Conservation (phyloP, 2,888 invertebrate genomes). For the Creontiades dilutus region DNA sequence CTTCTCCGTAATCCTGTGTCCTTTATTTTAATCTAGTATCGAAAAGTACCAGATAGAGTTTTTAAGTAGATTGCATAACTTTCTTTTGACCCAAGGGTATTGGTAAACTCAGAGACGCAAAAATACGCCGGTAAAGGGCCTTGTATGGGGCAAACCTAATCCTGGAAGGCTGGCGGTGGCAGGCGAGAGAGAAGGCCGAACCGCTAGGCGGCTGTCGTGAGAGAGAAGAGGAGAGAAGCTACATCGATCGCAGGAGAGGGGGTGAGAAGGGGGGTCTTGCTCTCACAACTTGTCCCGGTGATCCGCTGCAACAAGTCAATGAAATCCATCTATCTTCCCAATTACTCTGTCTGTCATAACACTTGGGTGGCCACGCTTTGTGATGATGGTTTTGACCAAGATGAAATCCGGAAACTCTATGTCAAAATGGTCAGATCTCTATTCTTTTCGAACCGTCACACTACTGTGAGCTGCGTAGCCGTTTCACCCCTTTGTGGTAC, state of each 20-base stretch:
- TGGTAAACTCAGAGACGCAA: neutral
- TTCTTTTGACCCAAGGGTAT: too few relatives aligned
- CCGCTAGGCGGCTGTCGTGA: neutral
- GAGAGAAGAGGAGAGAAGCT: constrained; percentile 21
- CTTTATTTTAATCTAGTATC: too few relatives aligned
- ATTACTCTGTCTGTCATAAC: neutral
- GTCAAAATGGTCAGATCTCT: too few relatives aligned
- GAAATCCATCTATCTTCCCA: constrained; percentile 26
- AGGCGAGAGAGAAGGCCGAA: neutral
- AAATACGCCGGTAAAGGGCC: neutral
- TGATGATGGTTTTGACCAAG: too few relatives aligned
- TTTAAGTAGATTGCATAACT: too few relatives aligned
- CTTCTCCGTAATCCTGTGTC: too few relatives aligned
- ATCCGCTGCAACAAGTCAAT: constrained; percentile 44
- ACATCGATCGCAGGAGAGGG: constrained; percentile 12
- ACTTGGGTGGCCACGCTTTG: too few relatives aligned
- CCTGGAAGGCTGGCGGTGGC: constrained; percentile 9
- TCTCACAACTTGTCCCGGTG: neutral
- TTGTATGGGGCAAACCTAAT: constrained; percentile 7
- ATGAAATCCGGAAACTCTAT: too few relatives aligned
- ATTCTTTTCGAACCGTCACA: too few relatives aligned
- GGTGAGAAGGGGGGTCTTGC: neutral
- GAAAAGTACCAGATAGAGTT: too few relatives aligned
- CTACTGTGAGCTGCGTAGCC: too few relatives aligned
- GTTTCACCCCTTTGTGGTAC: too few relatives aligned